Evolutionary conservation across 2,113 vertebrate species (phyloP).

Genomic region (Chaenocephalus aceratus): DNA sequence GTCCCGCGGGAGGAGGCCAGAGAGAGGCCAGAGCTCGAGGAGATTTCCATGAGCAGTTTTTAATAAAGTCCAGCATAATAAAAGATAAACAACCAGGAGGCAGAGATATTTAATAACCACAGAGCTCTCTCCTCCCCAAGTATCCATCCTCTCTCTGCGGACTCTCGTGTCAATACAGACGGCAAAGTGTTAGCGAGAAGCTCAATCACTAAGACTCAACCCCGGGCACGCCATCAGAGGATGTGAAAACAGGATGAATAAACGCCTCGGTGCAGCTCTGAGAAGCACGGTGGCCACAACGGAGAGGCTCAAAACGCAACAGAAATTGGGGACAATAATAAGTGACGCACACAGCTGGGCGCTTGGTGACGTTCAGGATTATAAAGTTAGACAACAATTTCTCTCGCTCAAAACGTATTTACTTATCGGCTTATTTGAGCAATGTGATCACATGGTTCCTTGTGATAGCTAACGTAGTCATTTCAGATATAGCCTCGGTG

Average conservation of each 20-base stretch:
- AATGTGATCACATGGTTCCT: too few relatives aligned
- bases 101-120: conserved; percentile 70
- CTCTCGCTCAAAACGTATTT: too few relatives aligned
- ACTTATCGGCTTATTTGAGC: too few relatives aligned
- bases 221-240: background rate
- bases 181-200: conserved; percentile 54
- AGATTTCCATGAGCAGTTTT: conserved; percentile 72
- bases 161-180: conserved; percentile 61
- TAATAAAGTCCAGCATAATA: conserved; percentile 73
- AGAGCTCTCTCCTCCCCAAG: conserved; percentile 51
- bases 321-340: too few relatives aligned
- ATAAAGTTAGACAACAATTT: too few relatives aligned
- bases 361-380: too few relatives aligned
- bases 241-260: conserved; percentile 37
- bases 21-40: conserved; percentile 52
- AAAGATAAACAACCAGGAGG: conserved; percentile 74
- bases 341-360: too few relatives aligned
- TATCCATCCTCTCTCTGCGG: conserved; percentile 21
- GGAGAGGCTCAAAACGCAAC: too few relatives aligned
- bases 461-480: too few relatives aligned
- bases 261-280: conserved; percentile 16
- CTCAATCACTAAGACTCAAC: conserved; percentile 61
- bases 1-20: conserved; percentile 61
- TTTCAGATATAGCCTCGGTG: too few relatives aligned
- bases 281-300: background rate